Conservation (phyloP, 2,888 invertebrate genomes). For the Pheosia gnoma region DNA sequence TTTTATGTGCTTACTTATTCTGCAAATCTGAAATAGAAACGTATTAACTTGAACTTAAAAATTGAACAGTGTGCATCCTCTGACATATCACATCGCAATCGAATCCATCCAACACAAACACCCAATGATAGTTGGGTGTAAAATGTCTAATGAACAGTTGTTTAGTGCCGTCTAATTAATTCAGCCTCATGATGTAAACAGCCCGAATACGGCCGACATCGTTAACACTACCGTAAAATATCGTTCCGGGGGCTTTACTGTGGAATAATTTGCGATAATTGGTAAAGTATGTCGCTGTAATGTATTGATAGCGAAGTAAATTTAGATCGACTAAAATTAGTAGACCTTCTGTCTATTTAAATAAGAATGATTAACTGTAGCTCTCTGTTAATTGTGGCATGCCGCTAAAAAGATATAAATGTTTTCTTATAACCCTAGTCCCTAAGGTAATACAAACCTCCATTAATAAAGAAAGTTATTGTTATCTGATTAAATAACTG, state of each 20-base stretch:
- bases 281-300: neutral
- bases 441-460: too few relatives aligned
- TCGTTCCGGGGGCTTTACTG: constrained; percentile 21
- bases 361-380: too few relatives aligned
- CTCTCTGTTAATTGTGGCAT: too few relatives aligned
- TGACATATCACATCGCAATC: neutral
- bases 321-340: neutral
- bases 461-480: neutral
- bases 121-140: constrained; percentile 29
- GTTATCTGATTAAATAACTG: neutral
- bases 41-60: too few relatives aligned
- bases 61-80: neutral
- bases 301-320: neutral
- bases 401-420: too few relatives aligned
- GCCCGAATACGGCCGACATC: constrained; percentile 28
- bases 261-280: constrained; percentile 33
- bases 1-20: too few relatives aligned
- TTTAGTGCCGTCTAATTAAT: constrained; percentile 46
- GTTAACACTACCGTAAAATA: constrained; percentile 36
- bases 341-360: neutral
- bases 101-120: constrained; percentile 7
- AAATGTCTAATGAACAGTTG: constrained; percentile 38
- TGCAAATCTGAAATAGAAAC: too few relatives aligned
- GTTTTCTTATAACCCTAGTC: too few relatives aligned
- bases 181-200: constrained; percentile 36